Percentiles rank a stretch among this genome's conserved stretches.
Evolutionary conservation across 2,888 invertebrate genomes (phyloP).

Genomic region (Epistrophella euchroma): DNA sequence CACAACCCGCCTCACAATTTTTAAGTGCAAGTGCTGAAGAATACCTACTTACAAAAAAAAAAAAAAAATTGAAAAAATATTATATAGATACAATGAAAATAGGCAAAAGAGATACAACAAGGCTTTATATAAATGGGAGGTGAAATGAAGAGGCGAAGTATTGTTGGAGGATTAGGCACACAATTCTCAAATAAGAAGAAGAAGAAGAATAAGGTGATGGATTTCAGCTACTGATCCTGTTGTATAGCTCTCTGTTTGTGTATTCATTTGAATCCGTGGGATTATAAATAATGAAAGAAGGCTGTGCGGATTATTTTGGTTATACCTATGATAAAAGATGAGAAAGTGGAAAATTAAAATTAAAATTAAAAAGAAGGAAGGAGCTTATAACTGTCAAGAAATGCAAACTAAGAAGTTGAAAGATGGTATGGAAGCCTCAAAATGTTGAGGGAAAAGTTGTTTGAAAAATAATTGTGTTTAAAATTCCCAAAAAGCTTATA

Average conservation of each 20-base stretch:
- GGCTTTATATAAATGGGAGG: conserved; percentile 38
- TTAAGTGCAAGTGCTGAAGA: conserved; percentile 58
- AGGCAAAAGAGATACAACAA: conserved; percentile 59
- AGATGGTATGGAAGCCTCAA: neutral
- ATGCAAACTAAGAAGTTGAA: conserved; percentile 13
- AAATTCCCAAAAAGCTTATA: neutral
- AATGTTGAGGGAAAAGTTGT: neutral
- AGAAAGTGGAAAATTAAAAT: conserved; percentile 32
- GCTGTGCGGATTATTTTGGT: conserved; percentile 33
- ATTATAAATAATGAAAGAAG: conserved; percentile 49
- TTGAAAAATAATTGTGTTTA: neutral
- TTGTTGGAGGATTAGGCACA: conserved; percentile 66
- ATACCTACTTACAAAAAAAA: neutral
- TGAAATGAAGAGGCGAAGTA: conserved; percentile 48
- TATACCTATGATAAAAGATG: conserved; percentile 45
- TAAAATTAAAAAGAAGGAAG: conserved; percentile 5
- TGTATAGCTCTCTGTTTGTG: conserved; percentile 68
- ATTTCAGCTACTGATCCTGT: conserved; percentile 72
- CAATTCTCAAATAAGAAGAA: conserved; percentile 42
- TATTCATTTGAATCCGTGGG: conserved; percentile 64
- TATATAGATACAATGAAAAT: conserved; percentile 37
- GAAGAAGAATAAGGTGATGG: conserved; percentile 65
- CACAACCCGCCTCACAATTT: conserved; percentile 56
- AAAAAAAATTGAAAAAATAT: neutral
- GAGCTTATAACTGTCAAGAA: conserved; percentile 19